Evolutionary conservation across 2,888 invertebrate species (phyloP).

Genomic region (Pemphredon lugubris): DNA sequence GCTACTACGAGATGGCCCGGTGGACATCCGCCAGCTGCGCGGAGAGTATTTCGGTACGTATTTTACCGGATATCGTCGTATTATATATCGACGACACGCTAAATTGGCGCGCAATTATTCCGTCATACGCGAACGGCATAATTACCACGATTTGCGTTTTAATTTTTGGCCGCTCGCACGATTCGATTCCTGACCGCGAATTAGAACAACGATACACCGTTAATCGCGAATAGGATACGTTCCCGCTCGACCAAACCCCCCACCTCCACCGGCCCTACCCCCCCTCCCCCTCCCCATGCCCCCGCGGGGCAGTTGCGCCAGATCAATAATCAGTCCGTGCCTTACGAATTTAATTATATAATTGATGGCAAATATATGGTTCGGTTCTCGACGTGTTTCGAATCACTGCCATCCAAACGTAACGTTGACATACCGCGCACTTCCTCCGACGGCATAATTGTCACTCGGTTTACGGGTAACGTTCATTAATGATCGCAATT

Average conservation of each 20-base stretch:
- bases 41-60: constrained; percentile 84
- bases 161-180: neutral
- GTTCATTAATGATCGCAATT: constrained; percentile 2
- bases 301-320: neutral
- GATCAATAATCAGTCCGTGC: constrained; percentile 7
- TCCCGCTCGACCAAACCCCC: no score
- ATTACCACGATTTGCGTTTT: no score
- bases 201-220: neutral
- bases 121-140: no score
- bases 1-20: constrained; percentile 87
- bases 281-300: no score
- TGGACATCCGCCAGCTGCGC: constrained; percentile 92
- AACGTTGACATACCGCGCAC: neutral
- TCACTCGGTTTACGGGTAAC: neutral
- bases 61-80: neutral
- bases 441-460: constrained; percentile 2
- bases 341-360: constrained; percentile 18
- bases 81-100: no score
- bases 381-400: neutral
- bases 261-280: no score
- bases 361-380: constrained; percentile 17
- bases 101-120: neutral
- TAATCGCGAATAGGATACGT: constrained; percentile 4
- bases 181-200: no score
- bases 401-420: constrained; percentile 8